A percentile compares a stretch with the other conserved stretches of the same genome.
These are phyloP conservation scores for Rallus crepitans DNA, from an alignment of 2,797 vertebrate species.

Conservation along the genomic window DNA sequence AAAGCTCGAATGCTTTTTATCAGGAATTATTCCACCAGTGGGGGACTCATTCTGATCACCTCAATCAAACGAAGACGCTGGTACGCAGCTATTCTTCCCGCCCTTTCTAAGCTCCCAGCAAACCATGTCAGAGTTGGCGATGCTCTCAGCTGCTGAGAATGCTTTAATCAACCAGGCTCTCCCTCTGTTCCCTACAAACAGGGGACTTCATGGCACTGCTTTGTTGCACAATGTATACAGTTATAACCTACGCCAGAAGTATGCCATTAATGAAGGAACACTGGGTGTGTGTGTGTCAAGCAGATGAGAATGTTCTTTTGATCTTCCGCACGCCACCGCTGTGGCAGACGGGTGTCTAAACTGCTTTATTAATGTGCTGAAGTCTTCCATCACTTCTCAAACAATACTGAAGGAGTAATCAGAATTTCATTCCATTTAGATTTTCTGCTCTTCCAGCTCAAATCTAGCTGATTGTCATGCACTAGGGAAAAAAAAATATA, in stretches of 20 bases:
- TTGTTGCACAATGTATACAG: neutral
- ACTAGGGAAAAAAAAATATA: neutral
- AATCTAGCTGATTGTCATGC: neutral
- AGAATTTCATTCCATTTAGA: neutral
- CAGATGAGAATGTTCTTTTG: slow-evolving; percentile 44
- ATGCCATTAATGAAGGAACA: neutral
- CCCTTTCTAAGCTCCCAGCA: neutral
- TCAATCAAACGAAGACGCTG: neutral
- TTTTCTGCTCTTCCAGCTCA: neutral
- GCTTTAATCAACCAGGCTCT: slow-evolving; percentile 12
- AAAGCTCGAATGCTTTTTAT: neutral
- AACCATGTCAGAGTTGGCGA: neutral
- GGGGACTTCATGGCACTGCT: neutral
- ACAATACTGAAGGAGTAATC: neutral
- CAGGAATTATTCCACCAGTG: neutral
- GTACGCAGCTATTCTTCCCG: neutral
- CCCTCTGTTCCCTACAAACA: neutral
- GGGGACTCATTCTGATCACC: neutral
- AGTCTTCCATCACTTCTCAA: neutral
- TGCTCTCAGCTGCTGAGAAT: neutral
- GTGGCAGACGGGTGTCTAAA: neutral
- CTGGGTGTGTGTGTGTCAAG: neutral
- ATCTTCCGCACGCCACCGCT: neutral
- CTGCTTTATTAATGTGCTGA: neutral
- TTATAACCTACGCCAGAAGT: neutral